These are phyloP conservation scores for Macrosteles quadrilineatus DNA, from an alignment of 1,140 invertebrate genomes.

Conservation along the genomic window DNA sequence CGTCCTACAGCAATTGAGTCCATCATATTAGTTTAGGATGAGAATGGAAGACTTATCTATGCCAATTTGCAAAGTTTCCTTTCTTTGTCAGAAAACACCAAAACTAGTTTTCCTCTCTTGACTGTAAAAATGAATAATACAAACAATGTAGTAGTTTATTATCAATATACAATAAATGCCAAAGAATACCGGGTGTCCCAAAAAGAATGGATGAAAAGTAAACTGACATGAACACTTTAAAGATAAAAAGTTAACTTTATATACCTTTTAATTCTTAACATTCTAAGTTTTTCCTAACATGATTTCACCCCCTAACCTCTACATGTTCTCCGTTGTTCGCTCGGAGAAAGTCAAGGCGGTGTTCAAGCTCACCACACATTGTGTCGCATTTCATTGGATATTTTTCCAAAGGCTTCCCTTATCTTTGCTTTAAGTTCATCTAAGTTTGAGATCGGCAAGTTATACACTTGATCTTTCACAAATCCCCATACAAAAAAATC, in stretches of 20 bases:
- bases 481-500: constrained; percentile 51
- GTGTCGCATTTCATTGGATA: constrained; percentile 11
- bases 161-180: too few species aligned
- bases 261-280: neutral
- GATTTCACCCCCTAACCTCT: constrained; percentile 11
- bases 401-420: constrained; percentile 26
- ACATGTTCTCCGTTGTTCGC: neutral
- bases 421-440: constrained; percentile 29
- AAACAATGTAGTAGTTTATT: too few species aligned
- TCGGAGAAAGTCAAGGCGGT: constrained; percentile 15
- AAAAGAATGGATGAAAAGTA: constrained; percentile 9
- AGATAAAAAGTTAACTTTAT: neutral
- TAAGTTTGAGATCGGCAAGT: constrained; percentile 20
- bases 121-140: too few species aligned
- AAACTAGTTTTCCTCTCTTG: too few species aligned
- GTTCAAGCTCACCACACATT: neutral
- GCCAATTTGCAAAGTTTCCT: too few species aligned
- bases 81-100: too few species aligned
- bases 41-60: too few species aligned
- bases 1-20: too few species aligned
- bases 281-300: neutral
- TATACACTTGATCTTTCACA: constrained; percentile 46
- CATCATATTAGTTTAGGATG: too few species aligned
- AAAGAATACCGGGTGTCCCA: constrained; percentile 2
- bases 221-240: neutral